A percentile compares a stretch with the other conserved stretches of the same genome.
Conservation (phyloP, 2,888 invertebrate genomes). For the Sceliomorpha sp. region DNA sequence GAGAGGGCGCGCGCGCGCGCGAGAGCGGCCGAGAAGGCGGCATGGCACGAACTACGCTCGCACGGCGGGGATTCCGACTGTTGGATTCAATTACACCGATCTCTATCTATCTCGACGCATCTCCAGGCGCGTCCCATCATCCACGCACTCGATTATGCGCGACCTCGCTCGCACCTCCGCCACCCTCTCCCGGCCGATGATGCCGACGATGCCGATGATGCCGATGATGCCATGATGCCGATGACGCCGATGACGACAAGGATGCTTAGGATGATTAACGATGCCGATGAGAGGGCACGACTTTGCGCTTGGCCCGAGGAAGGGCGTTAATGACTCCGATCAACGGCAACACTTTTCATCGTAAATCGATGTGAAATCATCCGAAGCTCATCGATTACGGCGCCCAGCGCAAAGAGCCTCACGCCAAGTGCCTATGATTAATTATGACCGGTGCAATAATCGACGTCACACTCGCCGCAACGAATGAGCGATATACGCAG, state of each 20-base stretch:
- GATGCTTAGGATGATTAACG: slow-evolving; percentile 57
- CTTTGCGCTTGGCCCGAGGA: slow-evolving; percentile 22
- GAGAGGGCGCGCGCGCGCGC: too few relatives aligned
- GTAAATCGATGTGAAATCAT: slow-evolving; percentile 41
- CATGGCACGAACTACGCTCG: slow-evolving; percentile 36
- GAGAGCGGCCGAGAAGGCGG: too few relatives aligned
- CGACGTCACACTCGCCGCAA: too few relatives aligned
- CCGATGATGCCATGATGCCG: slow-evolving; percentile 29
- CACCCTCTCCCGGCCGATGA: slow-evolving; percentile 30
- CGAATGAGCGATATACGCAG: too few relatives aligned
- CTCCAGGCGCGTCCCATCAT: slow-evolving; percentile 46
- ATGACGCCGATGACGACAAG: slow-evolving; percentile 33
- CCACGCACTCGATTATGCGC: slow-evolving; percentile 41
- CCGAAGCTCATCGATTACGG: slow-evolving; percentile 41
- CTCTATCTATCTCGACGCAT: slow-evolving; percentile 68
- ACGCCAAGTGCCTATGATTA: slow-evolving; percentile 34
- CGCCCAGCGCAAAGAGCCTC: slow-evolving; percentile 13
- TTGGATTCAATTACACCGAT: slow-evolving; percentile 78
- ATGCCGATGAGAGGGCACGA: slow-evolving; percentile 44
- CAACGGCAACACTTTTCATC: slow-evolving; percentile 47
- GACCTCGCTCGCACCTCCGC: slow-evolving; percentile 36
- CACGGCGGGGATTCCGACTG: slow-evolving; percentile 65
- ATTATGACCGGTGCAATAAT: slow-evolving; percentile 10
- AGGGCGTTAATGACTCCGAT: slow-evolving; percentile 49
- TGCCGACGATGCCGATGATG: slow-evolving; percentile 32